Percentiles rank a stretch among this genome's conserved stretches.
Conservation (phyloP, 2,888 invertebrate genomes). For the Athripsodes cinereus region DNA sequence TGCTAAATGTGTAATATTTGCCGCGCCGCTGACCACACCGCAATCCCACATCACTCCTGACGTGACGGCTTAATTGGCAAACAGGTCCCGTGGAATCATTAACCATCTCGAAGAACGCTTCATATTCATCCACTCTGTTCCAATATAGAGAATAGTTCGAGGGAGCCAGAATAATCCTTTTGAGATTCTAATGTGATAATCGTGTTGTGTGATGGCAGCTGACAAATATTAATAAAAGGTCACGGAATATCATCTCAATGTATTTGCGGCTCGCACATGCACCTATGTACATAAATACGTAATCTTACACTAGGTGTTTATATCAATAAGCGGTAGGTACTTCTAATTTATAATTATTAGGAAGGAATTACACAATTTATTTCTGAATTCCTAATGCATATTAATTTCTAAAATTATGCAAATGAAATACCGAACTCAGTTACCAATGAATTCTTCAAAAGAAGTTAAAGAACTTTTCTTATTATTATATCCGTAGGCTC, state of each 20-base stretch:
- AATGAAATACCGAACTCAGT: too few relatives aligned
- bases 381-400: too few relatives aligned
- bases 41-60: slow-evolving; percentile 1
- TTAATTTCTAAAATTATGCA: too few relatives aligned
- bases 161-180: neutral
- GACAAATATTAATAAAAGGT: neutral
- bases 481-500: neutral
- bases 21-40: slow-evolving; percentile 2
- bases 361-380: too few relatives aligned
- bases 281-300: too few relatives aligned
- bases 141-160: neutral
- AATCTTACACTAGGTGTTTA: too few relatives aligned
- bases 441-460: neutral
- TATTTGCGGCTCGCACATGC: neutral
- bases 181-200: neutral
- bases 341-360: too few relatives aligned
- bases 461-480: neutral
- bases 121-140: neutral
- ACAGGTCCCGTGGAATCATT: slow-evolving; percentile 1
- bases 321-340: too few relatives aligned
- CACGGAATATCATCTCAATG: neutral
- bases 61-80: slow-evolving; percentile 1
- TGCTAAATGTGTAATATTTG: neutral
- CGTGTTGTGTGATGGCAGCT: neutral
- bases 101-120: neutral